A percentile compares a stretch with the other conserved stretches of the same genome.
phyloP scores from a whole-genome alignment of 2,797 vertebrate species.

The Enteromius anoplus region DNA sequence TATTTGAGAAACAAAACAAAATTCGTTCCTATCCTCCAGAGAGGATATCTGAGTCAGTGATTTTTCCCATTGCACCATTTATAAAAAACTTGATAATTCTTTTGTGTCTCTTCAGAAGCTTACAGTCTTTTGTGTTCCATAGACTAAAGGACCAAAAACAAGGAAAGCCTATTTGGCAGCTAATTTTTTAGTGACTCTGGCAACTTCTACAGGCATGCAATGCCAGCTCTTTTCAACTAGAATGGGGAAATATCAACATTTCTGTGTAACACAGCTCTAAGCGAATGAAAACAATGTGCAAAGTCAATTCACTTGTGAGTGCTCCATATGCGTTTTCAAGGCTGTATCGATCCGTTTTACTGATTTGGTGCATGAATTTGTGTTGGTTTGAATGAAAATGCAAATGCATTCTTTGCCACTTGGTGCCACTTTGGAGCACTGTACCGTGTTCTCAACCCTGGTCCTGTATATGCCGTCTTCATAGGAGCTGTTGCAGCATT shows the following conservation, averaged over 20 bases:
- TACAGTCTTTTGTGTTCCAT: neutral
- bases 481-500: neutral
- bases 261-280: no score
- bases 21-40: neutral
- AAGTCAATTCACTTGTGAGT: slow-evolving; percentile 51
- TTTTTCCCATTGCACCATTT: neutral
- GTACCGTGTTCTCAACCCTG: no score
- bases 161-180: neutral
- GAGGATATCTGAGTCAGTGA: neutral
- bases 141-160: neutral
- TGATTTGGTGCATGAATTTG: slow-evolving; percentile 33
- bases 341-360: slow-evolving; percentile 60
- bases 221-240: neutral
- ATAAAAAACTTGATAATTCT: neutral
- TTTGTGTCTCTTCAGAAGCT: neutral
- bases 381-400: no score
- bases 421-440: no score
- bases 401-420: no score
- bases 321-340: slow-evolving; percentile 28
- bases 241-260: neutral
- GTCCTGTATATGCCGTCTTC: neutral
- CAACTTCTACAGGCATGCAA: neutral
- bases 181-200: neutral
- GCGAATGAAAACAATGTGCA: no score
- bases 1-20: neutral